phyloP scores from a whole-genome alignment of 2,113 vertebrate species.

The Madoqua kirkii region DNA sequence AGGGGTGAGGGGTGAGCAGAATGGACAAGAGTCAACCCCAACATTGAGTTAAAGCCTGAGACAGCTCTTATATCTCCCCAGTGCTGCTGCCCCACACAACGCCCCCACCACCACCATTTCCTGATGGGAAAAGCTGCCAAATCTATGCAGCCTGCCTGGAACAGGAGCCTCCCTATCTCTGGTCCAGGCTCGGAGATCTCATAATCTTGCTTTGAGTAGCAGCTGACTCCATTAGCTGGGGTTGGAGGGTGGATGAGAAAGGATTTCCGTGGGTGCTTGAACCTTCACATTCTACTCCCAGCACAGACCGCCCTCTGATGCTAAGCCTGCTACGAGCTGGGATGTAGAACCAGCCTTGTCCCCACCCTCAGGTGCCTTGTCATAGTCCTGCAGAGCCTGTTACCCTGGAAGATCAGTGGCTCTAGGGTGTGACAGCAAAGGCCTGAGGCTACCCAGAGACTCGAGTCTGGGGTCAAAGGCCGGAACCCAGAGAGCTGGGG shows the following conservation, averaged over 20 bases:
- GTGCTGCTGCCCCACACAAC: background rate
- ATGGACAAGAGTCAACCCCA: background rate
- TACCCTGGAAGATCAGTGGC: background rate
- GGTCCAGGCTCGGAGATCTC: background rate
- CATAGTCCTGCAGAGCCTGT: background rate
- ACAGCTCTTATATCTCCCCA: background rate
- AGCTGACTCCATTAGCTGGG: background rate
- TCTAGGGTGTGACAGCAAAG: background rate
- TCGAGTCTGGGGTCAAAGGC: background rate
- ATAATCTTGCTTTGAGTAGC: background rate
- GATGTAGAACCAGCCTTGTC: background rate
- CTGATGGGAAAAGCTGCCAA: background rate
- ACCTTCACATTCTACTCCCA: fast-evolving
- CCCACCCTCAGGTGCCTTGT: background rate
- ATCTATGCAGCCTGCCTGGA: background rate
- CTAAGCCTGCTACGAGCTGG: background rate
- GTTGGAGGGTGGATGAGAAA: background rate
- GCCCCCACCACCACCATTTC: background rate
- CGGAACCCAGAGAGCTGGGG: background rate
- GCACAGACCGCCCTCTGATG: background rate
- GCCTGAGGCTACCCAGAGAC: background rate
- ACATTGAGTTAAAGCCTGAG: background rate
- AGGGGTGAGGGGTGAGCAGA: background rate
- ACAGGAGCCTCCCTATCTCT: background rate
- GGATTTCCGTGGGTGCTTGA: background rate